Evolutionary conservation across 2,888 invertebrate genomes (phyloP).

Genomic region (Congeria kusceri): DNA sequence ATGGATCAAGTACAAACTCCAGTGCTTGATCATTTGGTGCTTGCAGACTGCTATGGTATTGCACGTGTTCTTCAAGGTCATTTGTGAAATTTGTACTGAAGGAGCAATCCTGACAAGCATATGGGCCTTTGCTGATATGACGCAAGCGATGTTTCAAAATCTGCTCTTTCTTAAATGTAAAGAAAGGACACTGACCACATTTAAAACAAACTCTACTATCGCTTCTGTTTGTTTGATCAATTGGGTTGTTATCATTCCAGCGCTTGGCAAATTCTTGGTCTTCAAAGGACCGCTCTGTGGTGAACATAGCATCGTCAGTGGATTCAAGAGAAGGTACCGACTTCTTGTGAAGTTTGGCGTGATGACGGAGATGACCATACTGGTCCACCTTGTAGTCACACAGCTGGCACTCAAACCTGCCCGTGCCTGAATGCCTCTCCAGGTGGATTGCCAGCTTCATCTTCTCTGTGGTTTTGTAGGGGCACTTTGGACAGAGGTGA

Average conservation of each 20-base stretch:
- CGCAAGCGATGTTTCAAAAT: constrained; percentile 77
- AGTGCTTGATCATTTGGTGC: constrained; percentile 35
- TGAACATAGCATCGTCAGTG: constrained; percentile 4
- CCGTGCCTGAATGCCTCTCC: constrained; percentile 51
- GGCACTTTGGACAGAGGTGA: constrained; percentile 68
- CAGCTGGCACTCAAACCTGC: constrained; percentile 71
- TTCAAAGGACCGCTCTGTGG: constrained; percentile 34
- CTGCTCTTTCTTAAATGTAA: constrained; percentile 72
- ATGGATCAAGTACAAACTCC: constrained; percentile 72
- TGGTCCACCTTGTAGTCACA: constrained; percentile 75
- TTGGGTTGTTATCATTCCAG: background rate
- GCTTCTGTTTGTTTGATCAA: background rate
- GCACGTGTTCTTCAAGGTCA: constrained; percentile 75
- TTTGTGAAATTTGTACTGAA: constrained; percentile 74
- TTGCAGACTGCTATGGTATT: constrained; percentile 65
- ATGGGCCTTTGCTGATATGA: constrained; percentile 73
- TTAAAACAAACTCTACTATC: constrained; percentile 69
- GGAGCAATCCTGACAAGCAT: constrained; percentile 74
- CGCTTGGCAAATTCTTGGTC: constrained; percentile 19
- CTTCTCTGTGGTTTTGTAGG: constrained; percentile 61
- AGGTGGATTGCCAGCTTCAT: constrained; percentile 65
- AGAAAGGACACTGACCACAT: constrained; percentile 75
- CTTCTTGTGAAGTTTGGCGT: constrained; percentile 69
- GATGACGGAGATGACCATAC: constrained; percentile 67
- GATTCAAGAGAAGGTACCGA: background rate